Evolutionary conservation across 2,888 invertebrate species (phyloP).

Genomic region (Loripinus fragilis): DNA sequence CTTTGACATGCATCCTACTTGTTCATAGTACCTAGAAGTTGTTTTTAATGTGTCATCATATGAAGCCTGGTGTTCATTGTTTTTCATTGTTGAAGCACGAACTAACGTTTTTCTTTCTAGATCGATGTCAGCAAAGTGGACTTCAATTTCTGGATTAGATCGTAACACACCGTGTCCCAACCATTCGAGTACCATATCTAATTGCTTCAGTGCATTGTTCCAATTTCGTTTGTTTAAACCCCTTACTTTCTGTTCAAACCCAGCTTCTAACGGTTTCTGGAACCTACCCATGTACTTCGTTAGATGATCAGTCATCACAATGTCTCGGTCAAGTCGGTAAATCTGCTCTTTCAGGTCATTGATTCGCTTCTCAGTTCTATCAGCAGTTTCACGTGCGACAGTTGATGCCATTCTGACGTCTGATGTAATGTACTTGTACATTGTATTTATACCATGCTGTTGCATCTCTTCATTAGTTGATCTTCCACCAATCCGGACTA

Average conservation of each 20-base stretch:
- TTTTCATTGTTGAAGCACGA: not conserved
- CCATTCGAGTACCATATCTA: not conserved
- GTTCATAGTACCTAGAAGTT: not conserved
- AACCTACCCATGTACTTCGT: not conserved
- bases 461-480: slow-evolving; percentile 54
- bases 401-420: not conserved
- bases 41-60: no score
- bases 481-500: slow-evolving; percentile 80
- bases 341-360: not conserved
- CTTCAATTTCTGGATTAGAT: not conserved
- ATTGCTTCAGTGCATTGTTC: not conserved
- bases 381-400: not conserved
- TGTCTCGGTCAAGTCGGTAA: not conserved
- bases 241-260: not conserved
- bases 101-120: not conserved
- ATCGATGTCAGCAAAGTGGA: not conserved
- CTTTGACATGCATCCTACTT: not conserved
- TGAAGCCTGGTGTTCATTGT: not conserved
- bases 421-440: not conserved
- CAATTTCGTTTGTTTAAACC: not conserved
- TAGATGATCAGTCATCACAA: not conserved
- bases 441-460: not conserved
- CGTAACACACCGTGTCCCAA: not conserved
- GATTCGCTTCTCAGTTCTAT: not conserved
- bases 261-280: not conserved